These are phyloP conservation scores for Limnephilus auricula DNA, from an alignment of 2,888 invertebrate genomes.

Conservation along the genomic window DNA sequence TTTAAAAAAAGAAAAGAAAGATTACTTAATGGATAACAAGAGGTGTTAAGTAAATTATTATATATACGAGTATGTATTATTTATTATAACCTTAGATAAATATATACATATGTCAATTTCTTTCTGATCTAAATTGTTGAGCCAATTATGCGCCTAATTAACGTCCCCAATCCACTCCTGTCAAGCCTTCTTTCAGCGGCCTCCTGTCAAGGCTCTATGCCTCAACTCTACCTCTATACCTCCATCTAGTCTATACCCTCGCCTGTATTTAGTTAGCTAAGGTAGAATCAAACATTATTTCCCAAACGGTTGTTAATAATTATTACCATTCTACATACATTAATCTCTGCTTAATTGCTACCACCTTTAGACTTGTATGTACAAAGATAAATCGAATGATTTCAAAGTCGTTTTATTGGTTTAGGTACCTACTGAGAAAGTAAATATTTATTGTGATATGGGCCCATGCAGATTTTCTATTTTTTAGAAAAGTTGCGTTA, in stretches of 20 bases:
- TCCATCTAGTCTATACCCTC: neutral
- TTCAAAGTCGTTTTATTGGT: neutral
- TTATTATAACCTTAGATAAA: too few species aligned
- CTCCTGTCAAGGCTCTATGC: neutral
- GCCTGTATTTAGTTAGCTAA: constrained; percentile 7
- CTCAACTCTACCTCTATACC: neutral
- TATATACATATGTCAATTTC: too few species aligned
- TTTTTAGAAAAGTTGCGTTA: too few species aligned
- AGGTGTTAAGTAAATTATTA: too few species aligned
- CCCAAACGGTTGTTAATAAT: constrained; percentile 63
- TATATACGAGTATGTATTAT: too few species aligned
- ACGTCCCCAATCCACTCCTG: neutral
- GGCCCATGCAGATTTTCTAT: too few species aligned
- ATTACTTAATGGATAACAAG: too few species aligned
- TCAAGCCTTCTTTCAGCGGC: neutral
- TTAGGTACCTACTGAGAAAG: neutral
- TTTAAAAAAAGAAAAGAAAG: too few species aligned
- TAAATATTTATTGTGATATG: too few species aligned
- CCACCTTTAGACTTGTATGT: constrained; percentile 40
- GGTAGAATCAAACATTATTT: constrained; percentile 56
- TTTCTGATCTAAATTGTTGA: too few species aligned
- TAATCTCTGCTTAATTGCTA: constrained; percentile 59
- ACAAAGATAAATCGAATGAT: constrained; percentile 15
- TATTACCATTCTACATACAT: constrained; percentile 61
- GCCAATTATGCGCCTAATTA: neutral